A percentile compares a stretch with the other conserved stretches of the same genome.
These are phyloP conservation scores for Motacilla tschutschensis DNA, from an alignment of 2,113 vertebrate species.

Conservation along the genomic window DNA sequence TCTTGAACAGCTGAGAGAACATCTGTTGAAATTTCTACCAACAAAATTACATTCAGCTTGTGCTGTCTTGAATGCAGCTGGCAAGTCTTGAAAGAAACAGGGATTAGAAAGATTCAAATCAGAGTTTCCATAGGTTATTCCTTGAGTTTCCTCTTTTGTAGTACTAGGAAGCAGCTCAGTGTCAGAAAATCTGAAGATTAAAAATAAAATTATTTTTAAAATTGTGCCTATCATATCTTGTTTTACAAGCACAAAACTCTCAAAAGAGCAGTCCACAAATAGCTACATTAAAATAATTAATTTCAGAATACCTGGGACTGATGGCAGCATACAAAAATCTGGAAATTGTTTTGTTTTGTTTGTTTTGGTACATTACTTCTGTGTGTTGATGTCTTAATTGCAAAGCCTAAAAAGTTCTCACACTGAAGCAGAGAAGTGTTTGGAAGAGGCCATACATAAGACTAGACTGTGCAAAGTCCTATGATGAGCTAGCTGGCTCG, in stretches of 20 bases:
- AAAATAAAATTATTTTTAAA: neutral
- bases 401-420: neutral
- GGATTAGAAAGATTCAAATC: neutral
- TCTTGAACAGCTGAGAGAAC: neutral
- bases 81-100: neutral
- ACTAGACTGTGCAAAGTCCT: neutral
- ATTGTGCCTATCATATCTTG: neutral
- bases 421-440: neutral
- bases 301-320: neutral
- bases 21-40: neutral
- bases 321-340: neutral
- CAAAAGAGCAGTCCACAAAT: neutral
- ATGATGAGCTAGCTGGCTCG: neutral
- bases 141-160: neutral
- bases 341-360: too few relatives aligned
- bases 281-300: neutral
- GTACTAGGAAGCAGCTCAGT: neutral
- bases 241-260: neutral
- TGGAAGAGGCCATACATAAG: neutral
- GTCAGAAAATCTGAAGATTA: neutral
- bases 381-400: neutral
- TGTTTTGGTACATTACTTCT: neutral
- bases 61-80: neutral
- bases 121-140: neutral
- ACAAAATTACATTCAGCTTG: accelerated